Conservation (phyloP, 2,797 vertebrate genomes). For the Tenualosa ilisha region DNA sequence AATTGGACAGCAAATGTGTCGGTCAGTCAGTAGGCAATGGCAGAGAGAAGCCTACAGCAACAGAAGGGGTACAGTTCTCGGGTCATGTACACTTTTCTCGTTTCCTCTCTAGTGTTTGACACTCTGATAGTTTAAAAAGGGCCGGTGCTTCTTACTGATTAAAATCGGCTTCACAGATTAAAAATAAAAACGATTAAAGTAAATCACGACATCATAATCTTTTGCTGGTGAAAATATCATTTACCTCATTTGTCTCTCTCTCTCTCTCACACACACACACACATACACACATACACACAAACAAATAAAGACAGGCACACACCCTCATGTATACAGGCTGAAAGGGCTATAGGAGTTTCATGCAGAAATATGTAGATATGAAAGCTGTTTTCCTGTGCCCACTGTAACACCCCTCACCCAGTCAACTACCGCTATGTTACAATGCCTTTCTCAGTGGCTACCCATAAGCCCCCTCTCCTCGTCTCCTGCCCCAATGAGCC, state of each 20-base stretch:
- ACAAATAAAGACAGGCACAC: not conserved
- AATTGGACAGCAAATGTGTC: not conserved
- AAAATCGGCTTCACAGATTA: slow-evolving; percentile 1
- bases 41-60: not conserved
- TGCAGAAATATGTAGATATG: slow-evolving; percentile 7
- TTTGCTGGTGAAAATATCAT: slow-evolving; percentile 51
- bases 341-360: not conserved
- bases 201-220: slow-evolving; percentile 35
- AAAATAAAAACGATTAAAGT: slow-evolving; percentile 16
- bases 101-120: slow-evolving; percentile 9
- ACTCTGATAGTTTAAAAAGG: slow-evolving; percentile 36
- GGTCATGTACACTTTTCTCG: not conserved
- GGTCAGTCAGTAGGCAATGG: not conserved
- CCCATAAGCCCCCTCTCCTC: not conserved
- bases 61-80: not conserved
- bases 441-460: not conserved
- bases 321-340: not conserved
- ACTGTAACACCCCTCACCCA: not conserved
- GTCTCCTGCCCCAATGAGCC: not conserved
- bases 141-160: not conserved
- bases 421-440: not conserved
- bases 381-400: not conserved
- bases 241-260: slow-evolving; percentile 21
- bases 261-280: slow-evolving; percentile 38
- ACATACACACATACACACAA: not conserved